A percentile compares a stretch with the other conserved stretches of the same genome.
Conservation (phyloP, 2,113 vertebrate genomes). For the Xenus cinereus region DNA sequence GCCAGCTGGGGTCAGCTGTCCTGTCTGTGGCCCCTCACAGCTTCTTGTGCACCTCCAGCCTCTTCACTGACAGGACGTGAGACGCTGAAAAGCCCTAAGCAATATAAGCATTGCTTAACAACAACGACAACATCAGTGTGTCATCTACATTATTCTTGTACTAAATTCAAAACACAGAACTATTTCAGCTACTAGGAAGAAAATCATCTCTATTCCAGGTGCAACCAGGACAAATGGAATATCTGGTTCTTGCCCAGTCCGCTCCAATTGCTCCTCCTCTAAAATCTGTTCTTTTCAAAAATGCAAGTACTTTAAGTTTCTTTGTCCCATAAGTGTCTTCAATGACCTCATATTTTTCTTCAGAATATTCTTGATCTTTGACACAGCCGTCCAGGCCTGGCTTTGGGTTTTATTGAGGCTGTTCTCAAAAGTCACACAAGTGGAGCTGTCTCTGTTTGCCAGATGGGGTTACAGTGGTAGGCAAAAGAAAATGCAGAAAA, state of each 20-base stretch:
- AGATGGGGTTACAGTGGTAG: not conserved
- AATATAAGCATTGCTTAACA: not conserved
- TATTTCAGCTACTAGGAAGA: not conserved
- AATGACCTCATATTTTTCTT: not conserved
- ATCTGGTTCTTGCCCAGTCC: not conserved
- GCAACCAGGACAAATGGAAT: not conserved
- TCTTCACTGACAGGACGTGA: not conserved
- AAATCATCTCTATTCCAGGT: not conserved
- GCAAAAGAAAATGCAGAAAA: not conserved
- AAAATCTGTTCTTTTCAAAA: not conserved
- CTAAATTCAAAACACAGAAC: not conserved
- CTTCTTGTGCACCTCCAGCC: not conserved
- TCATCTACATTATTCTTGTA: not conserved
- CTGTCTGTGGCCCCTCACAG: not conserved
- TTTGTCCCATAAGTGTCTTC: not conserved
- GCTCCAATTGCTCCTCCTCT: not conserved
- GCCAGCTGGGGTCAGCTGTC: not conserved
- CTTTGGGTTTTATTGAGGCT: not conserved
- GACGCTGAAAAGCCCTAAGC: not conserved
- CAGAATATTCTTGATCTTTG: not conserved
- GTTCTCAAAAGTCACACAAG: not conserved
- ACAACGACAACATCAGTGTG: not conserved
- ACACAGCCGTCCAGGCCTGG: not conserved
- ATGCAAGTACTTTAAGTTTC: not conserved
- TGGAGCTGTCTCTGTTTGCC: not conserved